These are phyloP conservation scores for Beris chalybata DNA, from an alignment of 2,888 invertebrate species.

Conservation along the genomic window DNA sequence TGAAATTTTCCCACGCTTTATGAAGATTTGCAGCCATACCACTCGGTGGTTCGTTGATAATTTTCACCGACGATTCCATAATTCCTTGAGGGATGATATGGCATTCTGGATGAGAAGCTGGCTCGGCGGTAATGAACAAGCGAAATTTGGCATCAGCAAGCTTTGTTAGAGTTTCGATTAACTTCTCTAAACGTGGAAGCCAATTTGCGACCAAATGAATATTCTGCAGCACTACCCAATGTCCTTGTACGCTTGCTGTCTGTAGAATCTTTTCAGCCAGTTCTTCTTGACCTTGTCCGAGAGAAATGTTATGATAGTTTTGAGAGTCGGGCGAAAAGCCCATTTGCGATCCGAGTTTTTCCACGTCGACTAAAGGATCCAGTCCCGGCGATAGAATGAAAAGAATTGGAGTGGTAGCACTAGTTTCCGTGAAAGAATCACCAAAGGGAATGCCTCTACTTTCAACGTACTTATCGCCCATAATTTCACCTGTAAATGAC, in stretches of 20 bases:
- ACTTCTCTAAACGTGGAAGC: conserved; percentile 85
- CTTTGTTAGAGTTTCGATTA: conserved; percentile 81
- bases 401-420: conserved; percentile 83
- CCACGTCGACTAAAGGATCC: conserved; percentile 79
- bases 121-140: conserved; percentile 88
- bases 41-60: conserved; percentile 94
- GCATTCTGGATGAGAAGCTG: conserved; percentile 69
- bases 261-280: conserved; percentile 87
- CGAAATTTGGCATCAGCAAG: conserved; percentile 65
- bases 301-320: conserved; percentile 89
- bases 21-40: conserved; percentile 95
- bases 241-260: conserved; percentile 70
- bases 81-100: conserved; percentile 81
- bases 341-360: conserved; percentile 76
- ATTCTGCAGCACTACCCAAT: conserved; percentile 94
- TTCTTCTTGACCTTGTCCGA: conserved; percentile 93
- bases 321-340: conserved; percentile 77
- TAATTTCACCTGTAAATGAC: conserved; percentile 82
- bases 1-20: conserved; percentile 90
- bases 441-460: conserved; percentile 76
- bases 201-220: conserved; percentile 90
- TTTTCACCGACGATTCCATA: conserved; percentile 90
- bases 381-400: conserved; percentile 95
- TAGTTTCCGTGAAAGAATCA: conserved; percentile 84
- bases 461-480: conserved; percentile 80